A percentile compares a stretch with the other conserved stretches of the same genome.
These are phyloP conservation scores for Glyptemys insculpta DNA, from an alignment of 2,797 vertebrate species.

Conservation along the genomic window DNA sequence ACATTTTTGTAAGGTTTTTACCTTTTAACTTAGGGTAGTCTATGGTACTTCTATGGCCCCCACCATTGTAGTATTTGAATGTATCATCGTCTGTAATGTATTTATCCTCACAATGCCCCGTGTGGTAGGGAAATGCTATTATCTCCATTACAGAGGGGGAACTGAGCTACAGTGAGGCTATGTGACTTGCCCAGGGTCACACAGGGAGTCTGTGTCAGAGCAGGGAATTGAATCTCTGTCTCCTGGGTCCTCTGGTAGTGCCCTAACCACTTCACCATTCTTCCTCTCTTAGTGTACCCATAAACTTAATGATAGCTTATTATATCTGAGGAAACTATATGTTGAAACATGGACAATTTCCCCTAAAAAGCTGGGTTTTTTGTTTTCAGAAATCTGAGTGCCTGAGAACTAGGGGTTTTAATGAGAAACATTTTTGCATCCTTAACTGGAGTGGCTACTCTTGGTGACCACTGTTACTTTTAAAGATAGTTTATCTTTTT, in stretches of 20 bases:
- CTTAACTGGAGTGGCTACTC: neutral
- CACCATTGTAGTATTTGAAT: neutral
- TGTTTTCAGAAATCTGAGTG: neutral
- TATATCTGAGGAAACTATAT: neutral
- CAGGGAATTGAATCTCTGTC: neutral
- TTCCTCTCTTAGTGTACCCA: neutral
- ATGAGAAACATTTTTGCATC: neutral
- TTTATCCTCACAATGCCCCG: neutral
- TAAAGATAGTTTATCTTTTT: neutral
- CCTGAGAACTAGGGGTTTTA: neutral
- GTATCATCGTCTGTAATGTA: neutral
- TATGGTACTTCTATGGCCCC: neutral
- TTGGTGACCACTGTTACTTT: neutral
- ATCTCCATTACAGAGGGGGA: neutral
- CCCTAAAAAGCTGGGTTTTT: neutral
- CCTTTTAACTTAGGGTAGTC: neutral
- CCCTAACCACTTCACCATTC: neutral
- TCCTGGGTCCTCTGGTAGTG: neutral
- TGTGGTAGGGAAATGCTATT: neutral
- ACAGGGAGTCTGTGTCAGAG: neutral
- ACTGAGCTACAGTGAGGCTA: too few species aligned
- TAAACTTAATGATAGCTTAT: neutral
- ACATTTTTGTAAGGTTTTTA: conserved; percentile 19
- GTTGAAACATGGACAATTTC: neutral
- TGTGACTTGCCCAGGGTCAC: neutral